Evolutionary conservation across 1,140 invertebrate genomes (phyloP).

Genomic region (Brachystomella parvula): DNA sequence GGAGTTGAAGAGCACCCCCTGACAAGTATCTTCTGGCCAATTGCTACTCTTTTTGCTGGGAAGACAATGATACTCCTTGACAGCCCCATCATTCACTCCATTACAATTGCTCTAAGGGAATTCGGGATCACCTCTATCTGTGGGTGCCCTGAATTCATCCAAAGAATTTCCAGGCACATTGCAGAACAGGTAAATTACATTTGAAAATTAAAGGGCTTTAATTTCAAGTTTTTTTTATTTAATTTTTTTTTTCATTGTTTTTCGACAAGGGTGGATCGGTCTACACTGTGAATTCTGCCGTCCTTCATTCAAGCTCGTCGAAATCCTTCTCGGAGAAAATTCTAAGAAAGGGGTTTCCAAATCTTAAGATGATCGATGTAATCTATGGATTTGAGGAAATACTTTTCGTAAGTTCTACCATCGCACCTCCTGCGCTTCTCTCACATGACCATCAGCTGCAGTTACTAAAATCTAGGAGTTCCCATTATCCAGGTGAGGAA

Average conservation of each 20-base stretch:
- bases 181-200: background rate
- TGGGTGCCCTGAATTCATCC: background rate
- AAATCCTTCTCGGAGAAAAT: background rate
- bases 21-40: background rate
- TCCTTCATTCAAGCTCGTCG: background rate
- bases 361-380: background rate
- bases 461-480: too few species aligned
- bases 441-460: background rate
- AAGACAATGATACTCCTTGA: slow-evolving; percentile 4
- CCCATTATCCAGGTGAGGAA: too few species aligned
- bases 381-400: background rate
- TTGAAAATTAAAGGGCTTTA: background rate
- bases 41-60: background rate
- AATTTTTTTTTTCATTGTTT: background rate
- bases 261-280: background rate
- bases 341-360: background rate
- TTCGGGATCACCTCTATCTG: background rate
- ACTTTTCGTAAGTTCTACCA: background rate
- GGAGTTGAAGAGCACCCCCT: background rate
- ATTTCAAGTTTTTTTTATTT: background rate
- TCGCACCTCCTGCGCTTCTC: background rate
- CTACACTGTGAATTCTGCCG: background rate
- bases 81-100: background rate
- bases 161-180: slow-evolving; percentile 1
- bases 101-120: background rate